Conservation (phyloP, 2,113 vertebrate species). For the Seriola rivoliana region DNA sequence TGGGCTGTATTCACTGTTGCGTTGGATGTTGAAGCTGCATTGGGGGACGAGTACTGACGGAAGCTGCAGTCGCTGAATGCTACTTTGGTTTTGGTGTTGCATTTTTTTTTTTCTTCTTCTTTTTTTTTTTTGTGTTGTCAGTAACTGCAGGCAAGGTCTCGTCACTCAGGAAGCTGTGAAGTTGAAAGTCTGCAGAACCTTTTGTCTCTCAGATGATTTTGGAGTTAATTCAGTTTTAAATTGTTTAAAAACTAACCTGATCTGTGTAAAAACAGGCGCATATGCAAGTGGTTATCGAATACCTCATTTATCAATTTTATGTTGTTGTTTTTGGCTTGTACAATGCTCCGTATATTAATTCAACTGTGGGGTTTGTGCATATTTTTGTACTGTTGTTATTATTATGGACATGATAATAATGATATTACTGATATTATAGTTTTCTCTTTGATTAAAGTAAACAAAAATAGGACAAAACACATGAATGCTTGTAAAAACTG, state of each 20-base stretch:
- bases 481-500: conserved; percentile 85
- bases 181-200: conserved; percentile 76
- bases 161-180: conserved; percentile 84
- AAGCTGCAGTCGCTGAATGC: conserved; percentile 55
- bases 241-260: conserved; percentile 80
- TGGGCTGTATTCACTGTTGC: conserved; percentile 67
- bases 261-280: conserved; percentile 83
- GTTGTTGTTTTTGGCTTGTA: conserved; percentile 84
- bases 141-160: conserved; percentile 76
- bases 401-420: conserved; percentile 83
- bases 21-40: conserved; percentile 53
- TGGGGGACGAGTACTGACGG: conserved; percentile 52
- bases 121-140: conserved; percentile 44
- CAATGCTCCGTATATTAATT: conserved; percentile 85
- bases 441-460: conserved; percentile 83
- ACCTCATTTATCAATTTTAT: conserved; percentile 86
- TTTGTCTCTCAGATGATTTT: conserved; percentile 78
- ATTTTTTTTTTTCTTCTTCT: conserved; percentile 34
- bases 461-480: conserved; percentile 79
- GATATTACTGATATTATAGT: conserved; percentile 85
- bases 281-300: conserved; percentile 86
- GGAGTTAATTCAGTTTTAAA: conserved; percentile 80
- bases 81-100: conserved; percentile 60
- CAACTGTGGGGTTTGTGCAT: conserved; percentile 86
- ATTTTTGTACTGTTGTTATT: conserved; percentile 87